These are phyloP conservation scores for Lerista edwardsae DNA, from an alignment of 2,797 vertebrate species.

Conservation along the genomic window DNA sequence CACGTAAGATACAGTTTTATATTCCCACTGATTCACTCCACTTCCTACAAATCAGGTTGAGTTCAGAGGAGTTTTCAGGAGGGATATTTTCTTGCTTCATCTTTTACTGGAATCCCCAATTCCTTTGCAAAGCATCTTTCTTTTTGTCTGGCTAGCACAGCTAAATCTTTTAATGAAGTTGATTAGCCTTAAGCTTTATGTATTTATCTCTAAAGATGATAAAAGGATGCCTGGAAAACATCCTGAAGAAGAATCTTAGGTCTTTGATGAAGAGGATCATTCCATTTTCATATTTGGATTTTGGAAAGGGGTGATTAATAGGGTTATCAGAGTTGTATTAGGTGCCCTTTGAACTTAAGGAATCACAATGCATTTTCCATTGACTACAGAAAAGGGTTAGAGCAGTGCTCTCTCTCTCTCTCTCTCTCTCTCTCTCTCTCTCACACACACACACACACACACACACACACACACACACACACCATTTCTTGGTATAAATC, in stretches of 20 bases:
- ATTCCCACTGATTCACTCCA: neutral
- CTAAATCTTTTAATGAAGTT: neutral
- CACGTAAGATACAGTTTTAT: neutral
- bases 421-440: too few species aligned
- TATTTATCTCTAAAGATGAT: conserved; percentile 62
- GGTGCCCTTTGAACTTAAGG: neutral
- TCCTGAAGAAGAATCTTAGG: conserved; percentile 58
- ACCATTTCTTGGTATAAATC: too few species aligned
- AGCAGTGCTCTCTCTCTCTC: neutral
- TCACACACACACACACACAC: too few species aligned
- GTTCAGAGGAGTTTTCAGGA: neutral
- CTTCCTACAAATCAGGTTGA: neutral
- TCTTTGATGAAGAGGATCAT: conserved; percentile 31
- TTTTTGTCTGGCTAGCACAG: accelerated
- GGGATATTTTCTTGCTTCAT: neutral
- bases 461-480: too few species aligned
- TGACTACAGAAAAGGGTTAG: neutral
- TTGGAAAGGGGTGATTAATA: conserved; percentile 18
- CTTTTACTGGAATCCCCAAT: neutral
- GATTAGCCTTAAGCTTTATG: conserved; percentile 22
- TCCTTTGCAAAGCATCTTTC: conserved; percentile 29
- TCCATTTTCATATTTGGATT: neutral
- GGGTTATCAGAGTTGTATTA: neutral
- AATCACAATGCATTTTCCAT: neutral
- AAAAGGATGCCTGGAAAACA: conserved; percentile 41